Conservation (phyloP, 2,888 invertebrate genomes). For the Bembecia ichneumoniformis region DNA sequence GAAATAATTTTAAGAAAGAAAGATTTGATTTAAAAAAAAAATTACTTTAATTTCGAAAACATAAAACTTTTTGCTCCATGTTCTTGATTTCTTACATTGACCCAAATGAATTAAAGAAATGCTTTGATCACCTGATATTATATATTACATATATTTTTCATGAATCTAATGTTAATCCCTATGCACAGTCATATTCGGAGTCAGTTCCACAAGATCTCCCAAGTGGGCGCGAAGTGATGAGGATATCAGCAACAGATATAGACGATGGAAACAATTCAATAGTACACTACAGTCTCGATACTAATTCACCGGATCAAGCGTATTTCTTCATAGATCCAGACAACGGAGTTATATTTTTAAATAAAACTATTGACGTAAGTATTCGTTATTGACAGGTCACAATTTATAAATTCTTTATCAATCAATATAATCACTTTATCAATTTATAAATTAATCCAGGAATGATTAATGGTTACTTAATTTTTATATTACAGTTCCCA, state of each 20-base stretch:
- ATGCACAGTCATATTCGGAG: conserved; percentile 72
- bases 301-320: conserved; percentile 63
- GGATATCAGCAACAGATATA: conserved; percentile 92
- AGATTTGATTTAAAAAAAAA: no score
- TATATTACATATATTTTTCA: background rate
- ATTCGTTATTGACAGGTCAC: conserved; percentile 4
- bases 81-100: no score
- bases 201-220: conserved; percentile 86
- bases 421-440: background rate
- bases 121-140: no score
- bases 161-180: conserved; percentile 9
- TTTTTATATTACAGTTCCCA: no score
- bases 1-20: background rate
- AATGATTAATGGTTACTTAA: no score
- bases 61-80: no score
- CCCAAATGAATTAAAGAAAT: no score
- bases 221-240: conserved; percentile 83
- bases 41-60: no score
- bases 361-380: conserved; percentile 77
- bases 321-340: conserved; percentile 87
- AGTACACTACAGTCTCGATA: conserved; percentile 78
- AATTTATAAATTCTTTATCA: background rate
- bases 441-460: no score
- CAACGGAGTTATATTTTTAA: conserved; percentile 87
- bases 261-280: conserved; percentile 93